phyloP scores from a whole-genome alignment of 2,888 invertebrate genomes.

The Ornithoptera priamus region DNA sequence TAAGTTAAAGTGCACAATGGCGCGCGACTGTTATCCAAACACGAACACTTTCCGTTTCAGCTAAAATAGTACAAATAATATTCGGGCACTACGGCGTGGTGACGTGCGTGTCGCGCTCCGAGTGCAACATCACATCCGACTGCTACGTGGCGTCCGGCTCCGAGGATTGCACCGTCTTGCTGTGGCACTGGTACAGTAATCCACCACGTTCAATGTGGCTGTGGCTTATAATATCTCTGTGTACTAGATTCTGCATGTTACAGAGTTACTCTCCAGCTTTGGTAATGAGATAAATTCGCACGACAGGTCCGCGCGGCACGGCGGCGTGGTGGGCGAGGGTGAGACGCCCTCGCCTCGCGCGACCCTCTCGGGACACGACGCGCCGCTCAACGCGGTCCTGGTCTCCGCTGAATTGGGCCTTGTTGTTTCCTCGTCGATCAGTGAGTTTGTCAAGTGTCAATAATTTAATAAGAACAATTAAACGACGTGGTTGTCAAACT shows the following conservation, averaged over 20 bases:
- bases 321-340: conserved; percentile 98
- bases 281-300: conserved; percentile 72
- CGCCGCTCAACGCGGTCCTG: conserved; percentile 95
- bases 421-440: conserved; percentile 95
- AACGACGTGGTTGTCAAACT: too few species aligned
- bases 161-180: conserved; percentile 97
- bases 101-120: conserved; percentile 97
- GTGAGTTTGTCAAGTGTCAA: conserved; percentile 55
- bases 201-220: background rate
- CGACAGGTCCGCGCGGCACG: conserved; percentile 88
- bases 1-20: too few species aligned
- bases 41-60: conserved; percentile 70
- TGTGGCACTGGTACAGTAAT: conserved; percentile 96
- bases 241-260: too few species aligned
- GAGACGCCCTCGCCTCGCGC: conserved; percentile 97
- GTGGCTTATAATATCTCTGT: background rate
- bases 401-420: conserved; percentile 99
- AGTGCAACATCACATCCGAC: conserved; percentile 99
- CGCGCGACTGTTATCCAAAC: too few species aligned
- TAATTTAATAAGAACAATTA: too few species aligned
- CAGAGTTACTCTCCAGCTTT: too few species aligned
- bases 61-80: conserved; percentile 98
- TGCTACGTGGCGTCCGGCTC: conserved; percentile 99
- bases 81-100: conserved; percentile 99
- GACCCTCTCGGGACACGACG: conserved; percentile 98